phyloP scores from a whole-genome alignment of 1,140 invertebrate species.

The Orius insidiosus region DNA sequence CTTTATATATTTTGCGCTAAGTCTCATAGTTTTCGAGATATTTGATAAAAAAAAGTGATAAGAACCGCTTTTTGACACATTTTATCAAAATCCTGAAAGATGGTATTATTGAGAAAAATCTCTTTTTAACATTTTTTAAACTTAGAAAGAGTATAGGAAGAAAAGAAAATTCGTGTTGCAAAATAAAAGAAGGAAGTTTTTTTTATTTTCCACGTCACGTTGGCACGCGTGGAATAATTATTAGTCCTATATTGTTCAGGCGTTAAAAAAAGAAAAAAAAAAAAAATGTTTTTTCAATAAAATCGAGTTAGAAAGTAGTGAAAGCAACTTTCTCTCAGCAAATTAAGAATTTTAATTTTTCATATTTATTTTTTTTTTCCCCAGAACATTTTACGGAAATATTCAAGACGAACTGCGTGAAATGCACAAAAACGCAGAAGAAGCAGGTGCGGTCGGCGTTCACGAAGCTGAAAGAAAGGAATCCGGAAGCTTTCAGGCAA shows the following conservation, averaged over 20 bases:
- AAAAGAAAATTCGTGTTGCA: too few species aligned
- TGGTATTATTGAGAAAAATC: not conserved
- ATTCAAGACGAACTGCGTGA: constrained; percentile 23
- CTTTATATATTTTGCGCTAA: too few species aligned
- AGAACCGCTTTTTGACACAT: too few species aligned
- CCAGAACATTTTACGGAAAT: constrained; percentile 23
- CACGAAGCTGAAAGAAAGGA: constrained; percentile 6
- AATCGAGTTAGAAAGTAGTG: too few species aligned
- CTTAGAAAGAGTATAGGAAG: too few species aligned
- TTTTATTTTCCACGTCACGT: too few species aligned
- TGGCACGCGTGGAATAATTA: too few species aligned
- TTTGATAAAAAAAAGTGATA: too few species aligned
- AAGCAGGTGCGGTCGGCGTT: constrained; percentile 8
- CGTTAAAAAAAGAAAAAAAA: not conserved
- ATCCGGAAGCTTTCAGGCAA: constrained; percentile 7
- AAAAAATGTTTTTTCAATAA: not conserved
- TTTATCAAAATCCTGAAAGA: not conserved
- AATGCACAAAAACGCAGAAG: constrained; percentile 24
- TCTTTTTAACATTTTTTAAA: too few species aligned
- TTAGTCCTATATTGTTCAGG: too few species aligned
- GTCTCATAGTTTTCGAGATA: too few species aligned
- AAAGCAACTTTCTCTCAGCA: not conserved
- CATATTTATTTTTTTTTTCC: constrained; percentile 12
- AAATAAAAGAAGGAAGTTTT: too few species aligned
- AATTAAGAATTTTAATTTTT: not conserved